Conservation (phyloP, 2,113 vertebrate genomes). For the Plecturocebus donacophilus region DNA sequence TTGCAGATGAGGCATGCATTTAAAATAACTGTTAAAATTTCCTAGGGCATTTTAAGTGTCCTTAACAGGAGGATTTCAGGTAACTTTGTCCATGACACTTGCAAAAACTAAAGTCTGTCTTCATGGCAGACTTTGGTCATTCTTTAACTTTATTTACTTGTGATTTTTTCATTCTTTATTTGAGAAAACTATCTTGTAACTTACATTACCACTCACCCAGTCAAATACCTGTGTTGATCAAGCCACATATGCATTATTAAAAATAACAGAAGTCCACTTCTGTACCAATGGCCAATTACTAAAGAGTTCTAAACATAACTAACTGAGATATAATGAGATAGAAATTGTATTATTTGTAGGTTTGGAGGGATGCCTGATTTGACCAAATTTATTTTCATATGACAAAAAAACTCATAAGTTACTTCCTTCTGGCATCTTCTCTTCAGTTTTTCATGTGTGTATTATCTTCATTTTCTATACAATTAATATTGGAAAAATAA, state of each 20-base stretch:
- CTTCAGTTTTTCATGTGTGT: not conserved
- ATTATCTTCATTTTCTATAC: not conserved
- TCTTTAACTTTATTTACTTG: not conserved
- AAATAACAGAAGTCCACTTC: not conserved
- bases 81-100: not conserved
- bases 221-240: not conserved
- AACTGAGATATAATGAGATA: not conserved
- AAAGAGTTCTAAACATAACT: not conserved
- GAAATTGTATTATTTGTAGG: not conserved
- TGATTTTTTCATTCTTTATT: not conserved
- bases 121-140: not conserved
- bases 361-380: not conserved
- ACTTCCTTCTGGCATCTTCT: not conserved
- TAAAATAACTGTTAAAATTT: not conserved
- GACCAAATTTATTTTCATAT: not conserved
- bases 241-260: not conserved
- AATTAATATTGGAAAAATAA: not conserved
- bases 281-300: not conserved
- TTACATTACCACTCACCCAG: not conserved
- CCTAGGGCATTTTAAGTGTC: not conserved
- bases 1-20: not conserved
- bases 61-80: not conserved
- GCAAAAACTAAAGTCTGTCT: not conserved
- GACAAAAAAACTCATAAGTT: not conserved
- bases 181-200: not conserved